Evolutionary conservation across 2,888 invertebrate genomes (phyloP), one percentile per base, ranked within the genome.

Genomic region (Dolichomitus sp.): DNA sequence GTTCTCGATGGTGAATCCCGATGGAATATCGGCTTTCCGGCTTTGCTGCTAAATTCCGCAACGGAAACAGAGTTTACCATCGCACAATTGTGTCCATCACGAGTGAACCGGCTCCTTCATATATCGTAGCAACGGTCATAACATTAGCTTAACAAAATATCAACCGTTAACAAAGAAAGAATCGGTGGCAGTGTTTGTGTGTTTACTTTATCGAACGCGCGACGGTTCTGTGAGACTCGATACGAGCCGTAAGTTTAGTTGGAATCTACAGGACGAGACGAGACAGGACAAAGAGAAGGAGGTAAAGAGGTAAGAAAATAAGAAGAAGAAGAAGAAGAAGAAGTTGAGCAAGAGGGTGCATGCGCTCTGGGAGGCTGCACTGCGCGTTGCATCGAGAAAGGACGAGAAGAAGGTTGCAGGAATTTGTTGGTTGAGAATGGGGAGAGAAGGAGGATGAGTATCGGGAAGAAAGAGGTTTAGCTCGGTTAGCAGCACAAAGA

Each of bases 381-480:
- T 6, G 5, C 72, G 65, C 77, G 68, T 76, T 68, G 79, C 78
- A 73, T 82, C 81, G 70, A 61, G 81, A 78, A 78, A 85, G 66
- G 79, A 77, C 80, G 68, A 40, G 76, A 45, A 50, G 54, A 70
- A 30, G 69, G 23, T 63, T 65, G 59, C 61, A 40, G 72, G 76
- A 76, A 83, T 80, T 80, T 74, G 48, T 82, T 50, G 30, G 52
- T 45, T 42, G 81, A 50, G 57, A 52, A 75, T 63, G 66, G 57
- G 23, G 4, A 42, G 48, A 54, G 54, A 59, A 11, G 37, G 61
- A 72, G 57, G 52, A 74, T 75, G 82, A 57, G 70, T 78, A 68
- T 72, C 75, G 61, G 52, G 59, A 30, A 30, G 80, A 52, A 63
- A 74, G 50, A 23, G 42, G 42, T 23, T 57, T 45, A 54, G 54